Conservation (phyloP, 1,140 invertebrate genomes). For the Himalopsyche phryganea region DNA sequence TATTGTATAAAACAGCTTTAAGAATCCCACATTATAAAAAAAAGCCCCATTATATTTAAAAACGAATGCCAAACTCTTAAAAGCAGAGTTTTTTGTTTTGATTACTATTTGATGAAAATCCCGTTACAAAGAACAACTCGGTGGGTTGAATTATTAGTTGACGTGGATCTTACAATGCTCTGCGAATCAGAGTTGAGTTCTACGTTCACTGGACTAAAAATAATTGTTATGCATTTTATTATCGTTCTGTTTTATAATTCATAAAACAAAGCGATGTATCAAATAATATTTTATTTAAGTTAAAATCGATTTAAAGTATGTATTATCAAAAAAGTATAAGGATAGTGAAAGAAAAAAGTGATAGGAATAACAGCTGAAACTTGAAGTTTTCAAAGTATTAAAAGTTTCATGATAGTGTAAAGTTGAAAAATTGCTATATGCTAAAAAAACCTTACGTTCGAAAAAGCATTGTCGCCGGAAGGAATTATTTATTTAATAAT, state of each 20-base stretch:
- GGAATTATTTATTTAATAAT: neutral
- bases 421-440: neutral
- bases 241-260: neutral
- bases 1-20: too few relatives aligned
- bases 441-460: neutral
- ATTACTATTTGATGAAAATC: too few relatives aligned
- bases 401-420: neutral
- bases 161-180: too few relatives aligned
- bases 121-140: too few relatives aligned
- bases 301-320: neutral
- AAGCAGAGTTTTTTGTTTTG: too few relatives aligned
- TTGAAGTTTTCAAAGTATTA: neutral
- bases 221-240: neutral
- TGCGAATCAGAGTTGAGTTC: too few relatives aligned
- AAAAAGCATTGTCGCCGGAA: neutral
- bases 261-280: neutral
- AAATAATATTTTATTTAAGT: slow-evolving; percentile 1
- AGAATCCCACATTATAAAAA: too few relatives aligned
- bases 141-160: too few relatives aligned
- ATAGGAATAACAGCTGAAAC: neutral
- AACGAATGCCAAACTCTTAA: too few relatives aligned
- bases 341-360: neutral
- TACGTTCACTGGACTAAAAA: neutral
- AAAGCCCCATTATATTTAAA: too few relatives aligned
- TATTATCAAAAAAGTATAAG: neutral